Evolutionary conservation across 2,888 invertebrate genomes (phyloP).

Genomic region (Dione juno): DNA sequence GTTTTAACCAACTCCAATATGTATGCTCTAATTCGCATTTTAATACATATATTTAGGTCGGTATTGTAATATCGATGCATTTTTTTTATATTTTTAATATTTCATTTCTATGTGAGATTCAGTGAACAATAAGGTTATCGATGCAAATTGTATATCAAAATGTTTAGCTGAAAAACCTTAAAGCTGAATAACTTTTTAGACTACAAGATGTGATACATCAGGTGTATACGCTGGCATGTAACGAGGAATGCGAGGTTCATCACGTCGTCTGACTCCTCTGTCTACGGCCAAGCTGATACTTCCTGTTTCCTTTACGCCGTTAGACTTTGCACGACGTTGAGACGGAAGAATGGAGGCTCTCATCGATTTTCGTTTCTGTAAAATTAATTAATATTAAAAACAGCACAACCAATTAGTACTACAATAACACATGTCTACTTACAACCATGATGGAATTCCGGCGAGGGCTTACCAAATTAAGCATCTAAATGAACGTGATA

Average conservation of each 20-base stretch:
- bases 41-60: neutral
- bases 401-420: constrained; percentile 27
- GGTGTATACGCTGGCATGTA: constrained; percentile 90
- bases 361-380: constrained; percentile 94
- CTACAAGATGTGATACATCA: constrained; percentile 91
- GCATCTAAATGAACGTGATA: constrained; percentile 68
- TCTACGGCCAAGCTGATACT: constrained; percentile 93
- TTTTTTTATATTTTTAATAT: neutral
- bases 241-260: constrained; percentile 86
- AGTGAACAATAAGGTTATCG: neutral
- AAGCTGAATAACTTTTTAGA: constrained; percentile 66
- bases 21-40: neutral
- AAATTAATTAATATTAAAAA: constrained; percentile 48
- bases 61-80: neutral
- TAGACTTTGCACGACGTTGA: constrained; percentile 90
- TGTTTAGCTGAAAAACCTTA: neutral
- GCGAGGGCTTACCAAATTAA: constrained; percentile 55
- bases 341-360: constrained; percentile 90
- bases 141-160: neutral
- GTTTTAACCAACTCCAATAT: neutral
- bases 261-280: constrained; percentile 85
- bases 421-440: constrained; percentile 63
- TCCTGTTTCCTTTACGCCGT: constrained; percentile 90
- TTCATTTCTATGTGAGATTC: neutral
- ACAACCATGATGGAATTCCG: constrained; percentile 60